Conservation (phyloP, 2,113 vertebrate species). For the Gopherus evgoodei region DNA sequence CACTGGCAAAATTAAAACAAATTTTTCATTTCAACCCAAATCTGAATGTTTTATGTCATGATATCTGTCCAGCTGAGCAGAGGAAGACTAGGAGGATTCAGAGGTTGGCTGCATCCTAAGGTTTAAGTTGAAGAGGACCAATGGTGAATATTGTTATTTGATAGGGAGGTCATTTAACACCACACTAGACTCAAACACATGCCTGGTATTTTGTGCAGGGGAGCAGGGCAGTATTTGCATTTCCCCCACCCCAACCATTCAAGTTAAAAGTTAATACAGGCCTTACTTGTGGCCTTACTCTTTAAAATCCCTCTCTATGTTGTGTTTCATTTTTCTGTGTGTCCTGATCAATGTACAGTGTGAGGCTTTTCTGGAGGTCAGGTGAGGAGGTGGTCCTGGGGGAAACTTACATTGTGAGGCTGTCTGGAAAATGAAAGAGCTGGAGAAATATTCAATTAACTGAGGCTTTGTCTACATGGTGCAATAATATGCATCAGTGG, state of each 20-base stretch:
- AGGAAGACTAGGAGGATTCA: background rate
- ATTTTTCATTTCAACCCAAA: background rate
- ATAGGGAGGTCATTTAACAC: background rate
- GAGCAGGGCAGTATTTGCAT: background rate
- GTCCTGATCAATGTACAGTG: background rate
- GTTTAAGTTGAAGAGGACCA: background rate
- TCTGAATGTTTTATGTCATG: background rate
- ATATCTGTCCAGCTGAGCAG: background rate
- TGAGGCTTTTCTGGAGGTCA: background rate
- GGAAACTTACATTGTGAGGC: background rate
- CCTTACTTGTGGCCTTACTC: fast-evolving
- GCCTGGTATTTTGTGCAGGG: background rate
- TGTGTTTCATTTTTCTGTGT: fast-evolving
- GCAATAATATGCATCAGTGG: background rate
- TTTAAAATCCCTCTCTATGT: background rate
- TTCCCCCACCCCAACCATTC: background rate
- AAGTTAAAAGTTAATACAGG: background rate
- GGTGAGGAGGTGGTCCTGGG: background rate
- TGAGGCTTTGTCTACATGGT: background rate
- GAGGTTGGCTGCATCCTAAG: background rate
- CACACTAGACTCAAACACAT: background rate
- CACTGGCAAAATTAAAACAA: background rate
- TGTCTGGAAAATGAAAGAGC: background rate
- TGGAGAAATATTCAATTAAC: fast-evolving
- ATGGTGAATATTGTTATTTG: background rate